Evolutionary conservation across 2,888 invertebrate species (phyloP), one percentile per base, ranked within the genome.

Genomic region (Euzetes globulus): DNA sequence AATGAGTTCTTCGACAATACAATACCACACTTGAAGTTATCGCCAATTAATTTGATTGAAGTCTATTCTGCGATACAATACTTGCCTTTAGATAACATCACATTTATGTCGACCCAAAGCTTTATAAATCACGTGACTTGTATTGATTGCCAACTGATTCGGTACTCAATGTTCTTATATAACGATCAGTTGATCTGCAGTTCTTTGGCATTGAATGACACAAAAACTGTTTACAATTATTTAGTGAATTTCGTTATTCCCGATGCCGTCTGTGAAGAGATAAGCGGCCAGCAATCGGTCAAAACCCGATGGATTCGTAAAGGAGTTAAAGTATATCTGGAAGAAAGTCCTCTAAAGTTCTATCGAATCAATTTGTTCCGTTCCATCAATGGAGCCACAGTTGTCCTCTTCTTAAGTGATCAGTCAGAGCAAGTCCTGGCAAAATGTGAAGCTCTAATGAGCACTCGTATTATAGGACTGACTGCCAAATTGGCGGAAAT

Each of bases 121-220:
- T 72, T 76, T 17, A 33, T 76, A 11, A 76, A 76, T 68, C 74
- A 75, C 50, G 74, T 76, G 13, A 52, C 27, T 5, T 70, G 52
- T 15, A 75, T 55, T 65, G 76, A 76, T 55, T 72, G 45, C 22
- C 33, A 75, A 37, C 55, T 70, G 22, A 60, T 75, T 22, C 71
- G 71, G 9, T 55, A 74, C 45, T 33, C 68, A 41, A 63, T 76
- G 27, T 76, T 76, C 45, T 45, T 76, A 33, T 76, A 73, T 27
- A 76, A 76, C 55, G 76, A 72, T 47, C 74, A 74, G 68, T 58
- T 76, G 22, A 55, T 76, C 11, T 74, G 63, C 25, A 76, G 76
- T 74, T 70, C 70, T 25, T 68, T 76, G 27, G 37, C 71, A 27
- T 45, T 76, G n/a, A 58, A 27, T 22, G 74, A 76, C 68, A 76